Percentiles rank a stretch among this genome's conserved stretches.
phyloP scores from a whole-genome alignment of 2,888 invertebrate genomes.

The Melinaea menophilus region DNA sequence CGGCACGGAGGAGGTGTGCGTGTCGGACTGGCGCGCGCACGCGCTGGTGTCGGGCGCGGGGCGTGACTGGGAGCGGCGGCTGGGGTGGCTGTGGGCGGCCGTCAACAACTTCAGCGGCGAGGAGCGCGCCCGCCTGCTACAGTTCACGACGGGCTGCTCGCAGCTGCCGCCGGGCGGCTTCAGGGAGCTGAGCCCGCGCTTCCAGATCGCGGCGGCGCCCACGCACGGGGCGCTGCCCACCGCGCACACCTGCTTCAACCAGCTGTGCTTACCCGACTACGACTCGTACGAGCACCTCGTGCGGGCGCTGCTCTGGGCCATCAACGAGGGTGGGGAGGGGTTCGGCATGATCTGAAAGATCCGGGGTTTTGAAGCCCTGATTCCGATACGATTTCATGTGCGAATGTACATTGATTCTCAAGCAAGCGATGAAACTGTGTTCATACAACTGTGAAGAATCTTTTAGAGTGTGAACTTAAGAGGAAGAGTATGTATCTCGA shows the following conservation, averaged over 20 bases:
- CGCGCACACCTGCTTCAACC: constrained; percentile 98
- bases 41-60: constrained; percentile 90
- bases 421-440: background rate
- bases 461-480: too few species aligned
- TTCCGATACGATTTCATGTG: background rate
- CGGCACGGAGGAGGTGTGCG: constrained; percentile 94
- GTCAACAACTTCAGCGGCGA: constrained; percentile 92
- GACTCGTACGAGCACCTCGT: constrained; percentile 96
- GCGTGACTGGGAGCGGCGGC: constrained; percentile 88
- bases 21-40: constrained; percentile 92
- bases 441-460: too few species aligned
- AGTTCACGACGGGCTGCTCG: constrained; percentile 95
- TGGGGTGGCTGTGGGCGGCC: constrained; percentile 90
- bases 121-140: constrained; percentile 94
- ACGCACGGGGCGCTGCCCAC: constrained; percentile 94
- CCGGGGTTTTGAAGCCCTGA: background rate
- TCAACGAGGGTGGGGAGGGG: constrained; percentile 97
- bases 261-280: constrained; percentile 96
- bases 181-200: constrained; percentile 91
- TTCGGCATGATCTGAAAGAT: constrained; percentile 77
- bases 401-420: background rate
- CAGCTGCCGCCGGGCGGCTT: constrained; percentile 92
- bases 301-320: constrained; percentile 91
- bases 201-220: constrained; percentile 94
- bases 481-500: background rate